A percentile compares a stretch with the other conserved stretches of the same genome.
phyloP scores from a whole-genome alignment of 2,113 vertebrate species.

The Ochotona princeps region DNA sequence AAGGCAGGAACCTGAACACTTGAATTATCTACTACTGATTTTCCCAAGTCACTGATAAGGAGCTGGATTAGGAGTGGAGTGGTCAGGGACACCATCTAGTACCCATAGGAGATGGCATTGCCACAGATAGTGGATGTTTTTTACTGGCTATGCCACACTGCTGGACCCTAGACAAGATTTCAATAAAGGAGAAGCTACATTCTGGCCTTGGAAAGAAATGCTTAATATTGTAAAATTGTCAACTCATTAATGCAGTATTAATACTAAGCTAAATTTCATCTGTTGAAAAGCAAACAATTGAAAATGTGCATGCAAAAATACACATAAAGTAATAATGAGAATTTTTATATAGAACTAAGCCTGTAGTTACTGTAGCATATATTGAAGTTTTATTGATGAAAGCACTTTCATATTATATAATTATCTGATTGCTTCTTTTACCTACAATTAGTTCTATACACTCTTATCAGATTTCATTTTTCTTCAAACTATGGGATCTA shows the following conservation, averaged over 20 bases:
- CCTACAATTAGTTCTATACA: background rate
- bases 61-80: too few relatives aligned
- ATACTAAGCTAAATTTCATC: background rate
- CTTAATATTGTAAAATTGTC: background rate
- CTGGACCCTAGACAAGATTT: background rate
- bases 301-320: background rate
- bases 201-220: background rate
- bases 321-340: background rate
- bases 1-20: too few relatives aligned
- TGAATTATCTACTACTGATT: too few relatives aligned
- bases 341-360: background rate
- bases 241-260: background rate
- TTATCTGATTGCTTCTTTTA: background rate
- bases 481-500: background rate
- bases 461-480: background rate
- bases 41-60: too few relatives aligned
- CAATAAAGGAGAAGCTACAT: background rate
- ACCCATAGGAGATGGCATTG: too few relatives aligned
- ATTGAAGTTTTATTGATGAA: background rate
- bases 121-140: too few relatives aligned
- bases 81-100: too few relatives aligned
- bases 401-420: background rate
- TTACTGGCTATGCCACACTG: too few relatives aligned
- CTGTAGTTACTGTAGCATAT: background rate
- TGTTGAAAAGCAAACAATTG: constrained; percentile 7